A percentile compares a stretch with the other conserved stretches of the same genome.
Conservation (phyloP, 2,797 vertebrate genomes). For the Microctenopoma lineatum region DNA sequence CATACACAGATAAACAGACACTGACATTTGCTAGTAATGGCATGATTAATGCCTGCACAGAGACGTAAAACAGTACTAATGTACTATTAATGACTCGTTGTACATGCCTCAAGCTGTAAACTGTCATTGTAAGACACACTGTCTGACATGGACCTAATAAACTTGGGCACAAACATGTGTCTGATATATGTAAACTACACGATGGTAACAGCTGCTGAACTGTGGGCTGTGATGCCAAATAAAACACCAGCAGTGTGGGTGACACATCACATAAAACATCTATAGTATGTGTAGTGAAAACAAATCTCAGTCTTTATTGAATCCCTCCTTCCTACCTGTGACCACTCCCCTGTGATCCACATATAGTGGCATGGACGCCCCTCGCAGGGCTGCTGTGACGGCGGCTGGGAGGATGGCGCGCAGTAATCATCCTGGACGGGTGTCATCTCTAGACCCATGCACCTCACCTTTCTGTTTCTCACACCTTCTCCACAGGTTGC, state of each 20-base stretch:
- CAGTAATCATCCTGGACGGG: slow-evolving; percentile 87
- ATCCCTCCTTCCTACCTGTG: slow-evolving; percentile 83
- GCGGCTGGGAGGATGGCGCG: slow-evolving; percentile 78
- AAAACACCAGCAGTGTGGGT: too few relatives aligned
- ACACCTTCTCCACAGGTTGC: slow-evolving; percentile 82
- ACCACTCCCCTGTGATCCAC: slow-evolving; percentile 88
- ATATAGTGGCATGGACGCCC: slow-evolving; percentile 80
- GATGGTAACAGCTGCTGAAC: too few relatives aligned
- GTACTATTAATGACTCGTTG: background rate
- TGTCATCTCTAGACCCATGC: slow-evolving; percentile 74
- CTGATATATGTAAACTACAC: too few relatives aligned
- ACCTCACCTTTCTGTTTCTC: slow-evolving; percentile 81
- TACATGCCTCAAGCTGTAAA: background rate
- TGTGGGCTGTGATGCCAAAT: too few relatives aligned
- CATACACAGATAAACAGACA: slow-evolving; percentile 41
- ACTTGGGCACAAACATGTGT: too few relatives aligned
- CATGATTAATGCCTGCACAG: background rate
- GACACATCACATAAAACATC: too few relatives aligned
- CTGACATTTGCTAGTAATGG: background rate
- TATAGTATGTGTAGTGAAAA: too few relatives aligned
- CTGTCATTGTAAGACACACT: too few relatives aligned
- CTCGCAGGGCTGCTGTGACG: slow-evolving; percentile 78
- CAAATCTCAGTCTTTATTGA: background rate
- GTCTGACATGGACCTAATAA: too few relatives aligned
- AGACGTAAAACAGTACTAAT: background rate